These are phyloP conservation scores for Cheilosia vernalis DNA, from an alignment of 2,888 invertebrate genomes.

Conservation along the genomic window DNA sequence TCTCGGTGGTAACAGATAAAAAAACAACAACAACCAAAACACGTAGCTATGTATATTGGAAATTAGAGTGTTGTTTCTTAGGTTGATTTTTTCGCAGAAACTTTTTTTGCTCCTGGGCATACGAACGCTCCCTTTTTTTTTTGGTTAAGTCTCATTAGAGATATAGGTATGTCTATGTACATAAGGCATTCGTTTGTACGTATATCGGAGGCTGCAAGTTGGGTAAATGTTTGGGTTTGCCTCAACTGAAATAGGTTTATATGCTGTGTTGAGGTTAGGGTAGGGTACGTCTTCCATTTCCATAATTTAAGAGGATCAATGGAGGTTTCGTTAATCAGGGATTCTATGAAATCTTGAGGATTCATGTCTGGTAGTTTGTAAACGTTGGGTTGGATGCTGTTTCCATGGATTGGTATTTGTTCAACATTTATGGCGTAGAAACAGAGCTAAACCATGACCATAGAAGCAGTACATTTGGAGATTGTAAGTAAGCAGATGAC, in stretches of 20 bases:
- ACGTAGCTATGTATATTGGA: conserved; percentile 25
- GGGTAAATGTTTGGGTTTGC: not conserved
- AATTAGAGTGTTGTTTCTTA: conserved; percentile 44
- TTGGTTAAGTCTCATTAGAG: not conserved
- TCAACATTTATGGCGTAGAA: too few species aligned
- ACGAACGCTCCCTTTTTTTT: conserved; percentile 7
- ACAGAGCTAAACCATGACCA: too few species aligned
- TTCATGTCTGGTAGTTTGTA: not conserved
- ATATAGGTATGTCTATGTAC: not conserved
- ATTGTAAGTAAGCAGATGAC: too few species aligned
- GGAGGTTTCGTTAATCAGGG: not conserved
- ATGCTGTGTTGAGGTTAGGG: not conserved
- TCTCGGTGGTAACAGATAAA: conserved; percentile 18
- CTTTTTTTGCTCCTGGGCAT: conserved; percentile 16
- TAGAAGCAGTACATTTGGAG: too few species aligned
- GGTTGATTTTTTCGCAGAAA: conserved; percentile 6
- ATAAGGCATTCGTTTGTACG: not conserved
- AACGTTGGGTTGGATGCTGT: too few species aligned
- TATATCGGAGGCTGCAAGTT: not conserved
- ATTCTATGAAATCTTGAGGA: not conserved
- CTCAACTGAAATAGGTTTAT: too few species aligned
- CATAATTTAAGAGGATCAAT: conserved; percentile 4
- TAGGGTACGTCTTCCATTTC: not conserved
- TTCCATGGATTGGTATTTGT: too few species aligned
- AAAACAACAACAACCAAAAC: conserved; percentile 33